phyloP scores from a whole-genome alignment of 2,113 vertebrate species.

The Etheostoma spectabile region DNA sequence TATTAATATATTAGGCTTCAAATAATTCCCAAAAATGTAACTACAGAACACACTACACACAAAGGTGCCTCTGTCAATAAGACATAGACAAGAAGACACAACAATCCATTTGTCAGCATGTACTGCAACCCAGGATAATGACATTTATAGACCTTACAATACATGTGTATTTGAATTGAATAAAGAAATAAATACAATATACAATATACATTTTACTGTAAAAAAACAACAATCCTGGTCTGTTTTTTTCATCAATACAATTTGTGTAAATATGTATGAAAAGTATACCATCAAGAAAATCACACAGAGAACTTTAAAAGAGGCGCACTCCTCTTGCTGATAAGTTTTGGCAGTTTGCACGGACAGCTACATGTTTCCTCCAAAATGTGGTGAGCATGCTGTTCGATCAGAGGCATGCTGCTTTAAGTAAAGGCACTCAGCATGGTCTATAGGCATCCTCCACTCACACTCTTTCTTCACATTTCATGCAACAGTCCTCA shows the following conservation, averaged over 20 bases:
- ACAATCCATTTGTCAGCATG: slow-evolving; percentile 45
- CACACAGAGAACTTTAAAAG: slow-evolving; percentile 26
- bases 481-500: neutral
- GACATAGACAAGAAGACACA: slow-evolving; percentile 41
- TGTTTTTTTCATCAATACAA: slow-evolving; percentile 3
- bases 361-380: slow-evolving; percentile 32
- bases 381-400: slow-evolving; percentile 30
- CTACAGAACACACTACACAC: slow-evolving; percentile 50
- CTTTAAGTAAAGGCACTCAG: slow-evolving; percentile 74
- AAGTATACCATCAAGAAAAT: slow-evolving; percentile 31
- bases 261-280: slow-evolving; percentile 10
- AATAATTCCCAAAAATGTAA: slow-evolving; percentile 56
- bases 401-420: slow-evolving; percentile 54
- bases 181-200: slow-evolving; percentile 46
- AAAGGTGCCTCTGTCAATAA: slow-evolving; percentile 37
- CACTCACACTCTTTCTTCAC: neutral
- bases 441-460: slow-evolving; percentile 23
- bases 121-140: slow-evolving; percentile 7
- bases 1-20: slow-evolving; percentile 26
- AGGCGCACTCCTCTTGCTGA: neutral
- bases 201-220: slow-evolving; percentile 22
- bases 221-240: slow-evolving; percentile 20
- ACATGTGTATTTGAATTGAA: slow-evolving; percentile 30
- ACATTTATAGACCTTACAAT: neutral
- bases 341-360: slow-evolving; percentile 68